phyloP scores from a whole-genome alignment of 2,113 vertebrate genomes.

The Platysternon megacephalum region DNA sequence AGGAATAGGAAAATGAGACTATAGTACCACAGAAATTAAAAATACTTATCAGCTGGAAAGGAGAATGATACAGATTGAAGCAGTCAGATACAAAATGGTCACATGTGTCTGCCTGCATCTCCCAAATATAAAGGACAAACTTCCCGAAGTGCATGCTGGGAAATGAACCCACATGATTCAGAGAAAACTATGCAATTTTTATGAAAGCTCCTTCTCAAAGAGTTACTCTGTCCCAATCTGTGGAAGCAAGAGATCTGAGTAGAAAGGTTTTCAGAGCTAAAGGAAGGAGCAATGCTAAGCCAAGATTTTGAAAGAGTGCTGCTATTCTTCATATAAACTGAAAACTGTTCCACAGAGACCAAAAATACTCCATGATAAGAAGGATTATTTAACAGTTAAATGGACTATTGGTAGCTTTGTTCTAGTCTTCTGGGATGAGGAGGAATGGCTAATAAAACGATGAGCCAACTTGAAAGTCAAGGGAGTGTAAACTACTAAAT shows the following conservation, averaged over 20 bases:
- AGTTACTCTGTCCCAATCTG: not conserved
- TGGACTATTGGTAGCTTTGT: not conserved
- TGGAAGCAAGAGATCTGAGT: fast-evolving
- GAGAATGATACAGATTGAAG: constrained; percentile 34
- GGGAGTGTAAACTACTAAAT: not conserved
- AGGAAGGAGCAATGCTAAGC: not conserved
- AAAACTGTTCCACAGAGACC: constrained; percentile 4
- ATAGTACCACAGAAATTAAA: not conserved
- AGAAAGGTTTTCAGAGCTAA: not conserved
- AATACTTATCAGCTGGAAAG: constrained; percentile 21
- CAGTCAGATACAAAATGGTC: constrained; percentile 30
- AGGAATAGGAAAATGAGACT: constrained; percentile 9
- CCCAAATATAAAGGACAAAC: not conserved
- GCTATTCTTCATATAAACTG: not conserved
- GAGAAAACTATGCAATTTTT: constrained; percentile 10
- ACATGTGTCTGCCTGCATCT: not conserved
- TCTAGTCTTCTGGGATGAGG: not conserved
- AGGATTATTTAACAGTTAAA: not conserved
- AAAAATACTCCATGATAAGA: not conserved
- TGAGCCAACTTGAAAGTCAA: constrained; percentile 5
- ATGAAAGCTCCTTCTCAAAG: not conserved
- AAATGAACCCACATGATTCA: not conserved
- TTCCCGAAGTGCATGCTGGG: not conserved
- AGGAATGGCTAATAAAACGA: not conserved
- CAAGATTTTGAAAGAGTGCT: fast-evolving